A percentile compares a stretch with the other conserved stretches of the same genome.
phyloP scores from a whole-genome alignment of 2,113 vertebrate genomes.

The Muscicapa adusta region DNA sequence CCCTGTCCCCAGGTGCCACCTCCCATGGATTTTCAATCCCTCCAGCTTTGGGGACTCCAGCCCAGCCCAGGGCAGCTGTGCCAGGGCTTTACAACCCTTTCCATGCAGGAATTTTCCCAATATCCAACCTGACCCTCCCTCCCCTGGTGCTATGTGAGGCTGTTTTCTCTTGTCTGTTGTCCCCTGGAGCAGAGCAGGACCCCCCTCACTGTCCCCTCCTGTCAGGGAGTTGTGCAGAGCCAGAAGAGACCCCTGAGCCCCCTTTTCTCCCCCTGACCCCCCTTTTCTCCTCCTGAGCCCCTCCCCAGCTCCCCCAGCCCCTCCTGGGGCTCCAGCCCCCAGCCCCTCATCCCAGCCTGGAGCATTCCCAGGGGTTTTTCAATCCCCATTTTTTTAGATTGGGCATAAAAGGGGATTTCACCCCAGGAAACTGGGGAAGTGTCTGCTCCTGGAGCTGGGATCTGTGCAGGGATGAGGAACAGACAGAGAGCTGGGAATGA shows the following conservation, averaged over 20 bases:
- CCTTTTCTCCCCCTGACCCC: not conserved
- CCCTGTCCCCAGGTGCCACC: not conserved
- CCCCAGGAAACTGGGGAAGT: not conserved
- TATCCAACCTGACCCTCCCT: rapidly evolving
- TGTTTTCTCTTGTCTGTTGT: rapidly evolving
- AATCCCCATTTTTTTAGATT: rapidly evolving
- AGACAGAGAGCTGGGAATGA: not conserved
- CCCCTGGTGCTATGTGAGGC: not conserved
- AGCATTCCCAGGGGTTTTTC: not conserved
- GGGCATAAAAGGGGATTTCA: not conserved
- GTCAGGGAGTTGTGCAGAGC: not conserved
- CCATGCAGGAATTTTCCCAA: not conserved
- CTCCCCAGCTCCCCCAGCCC: not conserved
- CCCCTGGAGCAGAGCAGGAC: not conserved
- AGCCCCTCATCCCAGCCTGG: not conserved
- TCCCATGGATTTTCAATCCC: rapidly evolving
- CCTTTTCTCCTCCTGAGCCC: too few species aligned
- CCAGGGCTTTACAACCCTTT: not conserved
- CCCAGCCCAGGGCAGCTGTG: not conserved
- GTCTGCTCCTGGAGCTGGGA: not conserved
- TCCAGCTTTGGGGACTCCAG: not conserved
- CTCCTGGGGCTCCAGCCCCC: not conserved
- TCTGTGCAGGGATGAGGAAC: not conserved
- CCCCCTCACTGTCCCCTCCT: not conserved
- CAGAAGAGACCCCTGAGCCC: not conserved